A percentile compares a stretch with the other conserved stretches of the same genome.
phyloP scores from a whole-genome alignment of 2,797 vertebrate genomes.

The Eulemur coronatus region DNA sequence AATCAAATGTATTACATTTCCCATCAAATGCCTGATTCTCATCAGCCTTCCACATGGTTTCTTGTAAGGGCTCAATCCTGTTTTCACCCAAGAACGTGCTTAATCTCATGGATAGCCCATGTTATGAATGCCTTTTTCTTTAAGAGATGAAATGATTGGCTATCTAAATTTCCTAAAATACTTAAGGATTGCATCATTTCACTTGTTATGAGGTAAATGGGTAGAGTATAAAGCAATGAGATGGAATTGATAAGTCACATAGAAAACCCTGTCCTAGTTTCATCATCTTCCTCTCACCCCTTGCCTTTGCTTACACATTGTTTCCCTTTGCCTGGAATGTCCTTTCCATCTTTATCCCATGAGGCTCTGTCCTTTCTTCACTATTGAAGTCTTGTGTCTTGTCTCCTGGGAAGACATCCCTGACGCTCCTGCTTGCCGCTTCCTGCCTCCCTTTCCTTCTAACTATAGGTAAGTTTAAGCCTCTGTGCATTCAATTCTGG shows the following conservation, averaged over 20 bases:
- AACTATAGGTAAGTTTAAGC: background rate
- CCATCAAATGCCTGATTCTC: background rate
- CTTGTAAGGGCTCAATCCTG: background rate
- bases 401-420: background rate
- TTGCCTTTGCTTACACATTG: background rate
- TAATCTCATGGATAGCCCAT: background rate
- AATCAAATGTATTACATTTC: background rate
- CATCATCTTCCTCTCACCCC: background rate
- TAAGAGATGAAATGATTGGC: slow-evolving; percentile 49
- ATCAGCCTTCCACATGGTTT: background rate
- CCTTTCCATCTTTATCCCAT: background rate
- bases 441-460: background rate
- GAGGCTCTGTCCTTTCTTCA: background rate
- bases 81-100: slow-evolving; percentile 13
- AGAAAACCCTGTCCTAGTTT: background rate
- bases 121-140: background rate
- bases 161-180: slow-evolving; percentile 30
- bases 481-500: background rate
- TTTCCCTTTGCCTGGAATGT: background rate
- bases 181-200: slow-evolving; percentile 35
- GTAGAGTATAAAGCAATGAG: slow-evolving; percentile 1
- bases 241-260: slow-evolving; percentile 45
- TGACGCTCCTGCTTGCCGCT: background rate
- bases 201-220: background rate
- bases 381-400: background rate